A percentile compares a stretch with the other conserved stretches of the same genome.
phyloP scores from a whole-genome alignment of 2,113 vertebrate species.

The Oxygymnocypris stewartii region DNA sequence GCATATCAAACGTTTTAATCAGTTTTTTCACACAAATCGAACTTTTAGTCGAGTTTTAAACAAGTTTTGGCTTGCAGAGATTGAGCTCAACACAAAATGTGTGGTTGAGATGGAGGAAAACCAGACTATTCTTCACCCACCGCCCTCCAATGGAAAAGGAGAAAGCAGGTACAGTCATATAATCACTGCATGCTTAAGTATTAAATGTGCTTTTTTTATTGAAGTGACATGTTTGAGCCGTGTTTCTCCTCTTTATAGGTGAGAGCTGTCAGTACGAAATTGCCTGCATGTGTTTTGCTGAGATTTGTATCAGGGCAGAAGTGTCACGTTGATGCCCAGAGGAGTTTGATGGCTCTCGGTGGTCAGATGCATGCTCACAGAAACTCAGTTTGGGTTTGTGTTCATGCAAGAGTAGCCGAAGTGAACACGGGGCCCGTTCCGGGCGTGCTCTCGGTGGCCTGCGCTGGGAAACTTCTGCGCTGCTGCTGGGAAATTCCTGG shows the following conservation, averaged over 20 bases:
- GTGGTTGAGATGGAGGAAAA: constrained; percentile 99
- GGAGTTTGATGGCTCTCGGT: background rate
- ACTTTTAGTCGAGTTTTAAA: constrained; percentile 57
- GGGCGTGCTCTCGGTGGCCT: constrained; percentile 35
- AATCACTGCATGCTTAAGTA: background rate
- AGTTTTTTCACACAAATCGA: background rate
- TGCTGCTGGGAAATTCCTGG: constrained; percentile 37
- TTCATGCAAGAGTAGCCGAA: background rate
- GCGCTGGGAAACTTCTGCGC: background rate
- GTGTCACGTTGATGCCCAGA: background rate
- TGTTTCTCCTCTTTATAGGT: background rate
- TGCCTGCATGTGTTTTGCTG: background rate
- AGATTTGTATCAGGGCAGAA: background rate
- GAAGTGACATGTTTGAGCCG: background rate
- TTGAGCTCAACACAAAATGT: constrained; percentile 96
- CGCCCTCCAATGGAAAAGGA: constrained; percentile 86
- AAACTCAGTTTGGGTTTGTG: background rate
- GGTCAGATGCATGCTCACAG: background rate
- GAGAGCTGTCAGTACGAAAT: constrained; percentile 5
- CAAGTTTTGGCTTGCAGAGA: constrained; percentile 78
- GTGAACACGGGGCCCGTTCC: background rate
- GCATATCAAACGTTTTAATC: too few relatives aligned
- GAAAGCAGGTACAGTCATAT: constrained; percentile 81
- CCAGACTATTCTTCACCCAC: constrained; percentile 92
- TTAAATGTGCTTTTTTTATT: background rate